Evolutionary conservation across 1,140 invertebrate species (phyloP), one percentile per base, ranked within the genome.

Genomic region (Neodiprion virginianus): DNA sequence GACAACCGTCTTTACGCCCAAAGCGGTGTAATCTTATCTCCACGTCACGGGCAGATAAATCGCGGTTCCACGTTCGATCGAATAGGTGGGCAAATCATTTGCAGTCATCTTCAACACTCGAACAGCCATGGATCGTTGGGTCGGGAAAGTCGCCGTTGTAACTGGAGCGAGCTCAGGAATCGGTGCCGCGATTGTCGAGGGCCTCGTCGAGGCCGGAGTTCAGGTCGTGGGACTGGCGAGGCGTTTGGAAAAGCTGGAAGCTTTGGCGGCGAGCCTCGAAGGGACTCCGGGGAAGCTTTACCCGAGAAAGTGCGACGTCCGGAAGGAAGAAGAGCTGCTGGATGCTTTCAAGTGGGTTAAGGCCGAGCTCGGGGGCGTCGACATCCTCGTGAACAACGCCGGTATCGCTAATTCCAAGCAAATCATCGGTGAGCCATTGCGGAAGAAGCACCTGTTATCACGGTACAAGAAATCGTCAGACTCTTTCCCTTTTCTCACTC

Each of bases 351-450:
- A 89, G 65, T 90, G 88, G 85, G 89, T 92, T 4, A 84, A 91
- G 8, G 76, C 81, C 4, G 83, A 90, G 8, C 85, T 91, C 72
- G 91, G 91, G 9, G 89, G 90, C 7, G 84, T 93, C 3, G 91
- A 94, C 79, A 89, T 94, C 9, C 88, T 93, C 17, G 86, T 94
- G 49, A 94, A 94, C 80, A 93, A 93, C 81, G 93, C 92, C 47
- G 93, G 90, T 2, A 71, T 90, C 0, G 0, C 21, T 2, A 0
- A 10, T 0, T 0, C 0, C 0, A 40, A 68, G 8, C 1, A 21
- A 14, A 76, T 83, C 28, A 75, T 81, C 21, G 79, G 80, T 83
- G 72, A 53, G 66, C 49, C 53, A 40, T 21, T 65, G 12, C 65
- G 14, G 69, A 69, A 49, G 40, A 12, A 53, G 8, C n/a, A 7